These are phyloP conservation scores for Phaethornis superciliosus DNA, from an alignment of 2,113 vertebrate genomes.

Conservation along the genomic window DNA sequence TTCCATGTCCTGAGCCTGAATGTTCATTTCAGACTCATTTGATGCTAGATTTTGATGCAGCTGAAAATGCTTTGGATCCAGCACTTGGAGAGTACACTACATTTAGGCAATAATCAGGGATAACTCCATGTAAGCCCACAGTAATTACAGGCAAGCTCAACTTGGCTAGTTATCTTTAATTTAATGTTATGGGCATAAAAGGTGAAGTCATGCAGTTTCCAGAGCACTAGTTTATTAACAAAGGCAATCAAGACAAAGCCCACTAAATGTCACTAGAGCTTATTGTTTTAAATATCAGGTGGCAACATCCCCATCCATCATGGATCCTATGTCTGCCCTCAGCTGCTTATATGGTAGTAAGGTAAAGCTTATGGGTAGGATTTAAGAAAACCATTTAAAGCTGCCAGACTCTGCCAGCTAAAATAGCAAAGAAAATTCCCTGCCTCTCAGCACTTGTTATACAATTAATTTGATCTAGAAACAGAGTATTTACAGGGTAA, in stretches of 20 bases:
- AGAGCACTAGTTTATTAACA: neutral
- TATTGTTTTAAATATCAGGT: neutral
- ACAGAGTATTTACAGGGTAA: slow-evolving; percentile 51
- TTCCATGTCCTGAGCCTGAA: neutral
- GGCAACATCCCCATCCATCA: neutral
- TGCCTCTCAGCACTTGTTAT: slow-evolving; percentile 26
- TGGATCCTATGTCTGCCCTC: neutral
- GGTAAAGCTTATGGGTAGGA: neutral
- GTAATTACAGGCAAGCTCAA: neutral
- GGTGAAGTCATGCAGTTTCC: neutral
- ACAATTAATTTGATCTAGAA: slow-evolving; percentile 58
- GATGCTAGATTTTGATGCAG: neutral
- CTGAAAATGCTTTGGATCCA: neutral
- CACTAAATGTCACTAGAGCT: neutral
- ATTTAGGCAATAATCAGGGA: neutral
- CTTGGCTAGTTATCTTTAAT: neutral
- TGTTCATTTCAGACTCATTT: neutral
- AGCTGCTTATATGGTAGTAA: neutral
- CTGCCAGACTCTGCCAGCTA: neutral
- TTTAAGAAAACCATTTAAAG: neutral
- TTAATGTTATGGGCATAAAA: neutral
- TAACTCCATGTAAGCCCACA: neutral
- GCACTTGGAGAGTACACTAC: neutral
- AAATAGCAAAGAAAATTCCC: slow-evolving; percentile 3
- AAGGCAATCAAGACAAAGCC: neutral